Evolutionary conservation across 2,113 vertebrate species (phyloP), one percentile per base, ranked within the genome.

Genomic region (Melanostigma gelatinosum): DNA sequence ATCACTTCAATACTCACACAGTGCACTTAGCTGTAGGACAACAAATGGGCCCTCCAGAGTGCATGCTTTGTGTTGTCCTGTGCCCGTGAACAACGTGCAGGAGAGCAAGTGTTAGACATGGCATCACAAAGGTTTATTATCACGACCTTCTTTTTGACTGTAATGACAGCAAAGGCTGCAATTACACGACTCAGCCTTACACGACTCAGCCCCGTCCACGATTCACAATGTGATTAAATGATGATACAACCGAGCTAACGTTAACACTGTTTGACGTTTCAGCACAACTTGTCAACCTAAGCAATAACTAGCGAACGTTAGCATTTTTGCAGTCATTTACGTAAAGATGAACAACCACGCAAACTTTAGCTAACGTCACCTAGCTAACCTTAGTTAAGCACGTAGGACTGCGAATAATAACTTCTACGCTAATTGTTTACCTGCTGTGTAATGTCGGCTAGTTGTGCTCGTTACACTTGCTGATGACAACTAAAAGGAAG

Each of bases 401-500:
- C 60, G 79, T 48, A 18, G 22, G 4, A 24, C 20, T 27, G 11
- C 10, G 73, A 34, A 34, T 62, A 4, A 48, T 1, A 27, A 38
- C 13, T 72, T 11, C 24, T 68, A 22, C 8, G 27, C 12, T 36
- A 22, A 12, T 0, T 16, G n/a, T 71, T 67, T 29, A 2, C 10
- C 3, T 1, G 27, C 6, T 50, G 22, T 48, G 8, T 46, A 6
- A 11, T 54, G 29, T 76, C 22, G 8, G 29, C 55, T 65, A 67
- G 0, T 63, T 75, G 52, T 34, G 40, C 64, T 81, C 61, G 76
- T 68, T 48, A 77, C 73, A 61, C 42, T 72, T 34, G 77, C 40
- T 80, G 84, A 77, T 85, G 79, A 83, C 82, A 85, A 77, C 62
- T 71, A 27, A 65, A 58, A 82, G 84, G 80, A 88, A 86, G 85